Evolutionary conservation across 2,797 vertebrate species (phyloP), one percentile per base, ranked within the genome.

Genomic region (Poecilia wingei): DNA sequence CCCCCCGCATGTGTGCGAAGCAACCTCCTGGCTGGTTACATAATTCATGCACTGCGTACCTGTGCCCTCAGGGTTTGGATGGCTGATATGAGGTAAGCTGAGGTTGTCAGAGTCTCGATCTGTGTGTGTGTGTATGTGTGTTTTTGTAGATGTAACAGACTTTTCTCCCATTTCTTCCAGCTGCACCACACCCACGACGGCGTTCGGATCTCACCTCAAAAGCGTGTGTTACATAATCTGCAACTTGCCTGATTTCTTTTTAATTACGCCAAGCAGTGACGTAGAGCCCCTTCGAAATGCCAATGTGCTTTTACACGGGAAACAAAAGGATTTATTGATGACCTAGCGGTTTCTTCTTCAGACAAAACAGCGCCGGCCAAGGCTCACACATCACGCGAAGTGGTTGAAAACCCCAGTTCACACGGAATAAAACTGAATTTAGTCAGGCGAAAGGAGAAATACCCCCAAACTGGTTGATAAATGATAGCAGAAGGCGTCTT

Each of bases 1-100:
- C 77, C n/a, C 33, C 46, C 41, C 33, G 22, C 64, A 79, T 13
- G 33, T 64, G 76, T 25, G 6, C 14, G 22, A 16, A 84, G 72
- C 28, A 82, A 79, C 85, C 86, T 82, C 83, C 81, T 13, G n/a
- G 73, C 74, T 78, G 1, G 59, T 86, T 91, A 80, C 81, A 87
- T 89, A 90, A 93, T 91, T 85, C 84, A 88, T 87, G 76, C 31
- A 10, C 41, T 68, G 79, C 77, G 82, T 85, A 90, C 81, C 83
- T 90, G 85, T 9, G 57, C 70, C 87, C 77, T 72, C 1, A 6
- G 71, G 89, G 79, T 79, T 72, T 72, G 82, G 70, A 76, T 59
- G 78, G 82, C 59, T 86, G 79, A 89, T 81, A 83, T 66, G 78
- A 86, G 82, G 86, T 83, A 84, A 86, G 78, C 45, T 77, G 81